These are phyloP conservation scores for Anthrax anthrax DNA, from an alignment of 2,888 invertebrate genomes.

Conservation along the genomic window DNA sequence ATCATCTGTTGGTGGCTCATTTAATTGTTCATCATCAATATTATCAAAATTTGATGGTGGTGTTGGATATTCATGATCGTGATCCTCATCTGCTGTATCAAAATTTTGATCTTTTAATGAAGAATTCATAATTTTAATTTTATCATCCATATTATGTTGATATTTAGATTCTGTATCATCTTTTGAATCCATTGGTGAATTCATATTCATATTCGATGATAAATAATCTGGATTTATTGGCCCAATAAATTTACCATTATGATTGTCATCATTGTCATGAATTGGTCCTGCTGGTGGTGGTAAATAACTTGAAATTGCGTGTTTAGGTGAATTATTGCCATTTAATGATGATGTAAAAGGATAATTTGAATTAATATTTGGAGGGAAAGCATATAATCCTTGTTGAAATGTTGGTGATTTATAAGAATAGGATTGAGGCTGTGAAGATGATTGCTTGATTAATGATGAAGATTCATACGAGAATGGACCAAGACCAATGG, in stretches of 20 bases:
- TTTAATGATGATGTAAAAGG: conserved; percentile 22
- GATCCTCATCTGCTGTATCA: conserved; percentile 16
- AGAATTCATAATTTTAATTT: conserved; percentile 5
- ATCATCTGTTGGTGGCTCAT: background rate
- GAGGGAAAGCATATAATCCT: conserved; percentile 30
- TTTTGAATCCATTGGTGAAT: background rate
- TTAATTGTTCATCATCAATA: background rate
- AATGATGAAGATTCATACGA: background rate
- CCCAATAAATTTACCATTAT: conserved; percentile 18
- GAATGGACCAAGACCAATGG: too few relatives aligned
- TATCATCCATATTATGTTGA: background rate
- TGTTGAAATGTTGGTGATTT: conserved; percentile 7
- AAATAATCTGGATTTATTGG: conserved; percentile 18
- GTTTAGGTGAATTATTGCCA: conserved; percentile 19
- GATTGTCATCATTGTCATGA: conserved; percentile 2
- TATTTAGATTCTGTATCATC: background rate
- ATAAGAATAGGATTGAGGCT: background rate
- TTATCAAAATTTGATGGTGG: background rate
- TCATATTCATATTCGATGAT: conserved; percentile 8
- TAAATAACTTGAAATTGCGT: conserved; percentile 24
- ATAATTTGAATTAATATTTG: conserved; percentile 26
- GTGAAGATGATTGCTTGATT: background rate
- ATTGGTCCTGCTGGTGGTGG: conserved; percentile 26
- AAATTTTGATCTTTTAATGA: conserved; percentile 20
- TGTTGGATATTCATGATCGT: background rate